phyloP scores from a whole-genome alignment of 2,888 invertebrate genomes.

The Andrena chrysosceles region DNA sequence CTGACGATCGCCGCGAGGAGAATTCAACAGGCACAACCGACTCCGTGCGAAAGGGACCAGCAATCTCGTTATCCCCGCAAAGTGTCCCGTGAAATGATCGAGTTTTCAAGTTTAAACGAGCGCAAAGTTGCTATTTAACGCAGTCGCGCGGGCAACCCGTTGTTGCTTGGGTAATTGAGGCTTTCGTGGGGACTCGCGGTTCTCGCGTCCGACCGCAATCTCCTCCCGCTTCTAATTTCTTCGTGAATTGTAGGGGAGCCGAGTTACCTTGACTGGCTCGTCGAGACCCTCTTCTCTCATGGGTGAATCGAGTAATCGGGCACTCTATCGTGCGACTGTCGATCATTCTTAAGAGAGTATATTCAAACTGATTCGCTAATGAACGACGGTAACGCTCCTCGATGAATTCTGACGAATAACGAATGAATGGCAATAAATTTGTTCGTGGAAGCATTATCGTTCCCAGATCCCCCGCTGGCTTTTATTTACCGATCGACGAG shows the following conservation, averaged over 20 bases:
- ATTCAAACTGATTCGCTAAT: no score
- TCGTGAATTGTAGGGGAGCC: neutral
- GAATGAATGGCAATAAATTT: no score
- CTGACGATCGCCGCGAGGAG: neutral
- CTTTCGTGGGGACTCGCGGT: slow-evolving; percentile 8
- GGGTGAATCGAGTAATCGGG: neutral
- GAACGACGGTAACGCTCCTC: no score
- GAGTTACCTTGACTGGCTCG: neutral
- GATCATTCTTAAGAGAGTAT: neutral
- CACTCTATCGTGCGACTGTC: neutral
- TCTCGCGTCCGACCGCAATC: slow-evolving; percentile 16
- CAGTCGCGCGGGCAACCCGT: slow-evolving; percentile 21
- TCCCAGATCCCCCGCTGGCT: neutral
- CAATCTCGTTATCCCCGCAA: slow-evolving; percentile 37
- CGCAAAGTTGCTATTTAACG: slow-evolving; percentile 48
- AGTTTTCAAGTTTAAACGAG: slow-evolving; percentile 45
- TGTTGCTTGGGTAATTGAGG: slow-evolving; percentile 40
- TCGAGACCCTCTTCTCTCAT: neutral
- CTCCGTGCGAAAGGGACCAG: neutral
- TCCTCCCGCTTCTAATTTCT: slow-evolving; percentile 25
- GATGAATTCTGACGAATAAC: no score
- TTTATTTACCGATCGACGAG: slow-evolving; percentile 18
- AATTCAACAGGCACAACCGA: neutral
- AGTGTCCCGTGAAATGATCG: slow-evolving; percentile 43
- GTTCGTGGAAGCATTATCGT: neutral